Percentiles rank a stretch among this genome's conserved stretches.
These are phyloP conservation scores for Arctocebus calabarensis DNA, from an alignment of 2,797 vertebrate species.

Conservation along the genomic window DNA sequence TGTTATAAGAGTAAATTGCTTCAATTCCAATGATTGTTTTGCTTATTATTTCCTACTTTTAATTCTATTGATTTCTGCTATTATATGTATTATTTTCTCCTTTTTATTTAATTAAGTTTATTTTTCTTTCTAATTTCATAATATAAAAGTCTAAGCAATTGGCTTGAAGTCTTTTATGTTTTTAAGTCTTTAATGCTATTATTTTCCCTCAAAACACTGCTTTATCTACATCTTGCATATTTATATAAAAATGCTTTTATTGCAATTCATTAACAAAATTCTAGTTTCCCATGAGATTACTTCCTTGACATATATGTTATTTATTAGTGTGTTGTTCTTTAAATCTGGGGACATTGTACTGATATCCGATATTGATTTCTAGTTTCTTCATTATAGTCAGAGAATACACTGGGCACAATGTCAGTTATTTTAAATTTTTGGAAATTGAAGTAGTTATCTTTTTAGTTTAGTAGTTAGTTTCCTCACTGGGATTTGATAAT, in stretches of 20 bases:
- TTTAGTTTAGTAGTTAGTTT: neutral
- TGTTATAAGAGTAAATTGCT: neutral
- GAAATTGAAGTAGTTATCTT: neutral
- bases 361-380: neutral
- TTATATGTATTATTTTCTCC: neutral
- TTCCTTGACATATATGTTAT: neutral
- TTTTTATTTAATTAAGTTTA: slow-evolving; percentile 2
- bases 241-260: neutral
- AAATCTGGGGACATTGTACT: neutral
- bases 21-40: neutral
- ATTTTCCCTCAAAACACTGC: slow-evolving; percentile 25
- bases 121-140: neutral
- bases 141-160: neutral
- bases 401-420: neutral
- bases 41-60: neutral
- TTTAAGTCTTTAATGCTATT: slow-evolving; percentile 11
- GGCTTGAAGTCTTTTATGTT: neutral
- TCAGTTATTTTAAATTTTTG: neutral
- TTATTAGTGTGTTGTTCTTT: neutral
- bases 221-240: slow-evolving; percentile 26
- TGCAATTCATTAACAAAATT: slow-evolving; percentile 16
- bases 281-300: neutral
- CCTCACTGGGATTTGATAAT: neutral
- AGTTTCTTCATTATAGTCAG: neutral
- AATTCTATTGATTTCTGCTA: neutral